Conservation (phyloP, 2,797 vertebrate species). For the Arctocebus calabarensis region DNA sequence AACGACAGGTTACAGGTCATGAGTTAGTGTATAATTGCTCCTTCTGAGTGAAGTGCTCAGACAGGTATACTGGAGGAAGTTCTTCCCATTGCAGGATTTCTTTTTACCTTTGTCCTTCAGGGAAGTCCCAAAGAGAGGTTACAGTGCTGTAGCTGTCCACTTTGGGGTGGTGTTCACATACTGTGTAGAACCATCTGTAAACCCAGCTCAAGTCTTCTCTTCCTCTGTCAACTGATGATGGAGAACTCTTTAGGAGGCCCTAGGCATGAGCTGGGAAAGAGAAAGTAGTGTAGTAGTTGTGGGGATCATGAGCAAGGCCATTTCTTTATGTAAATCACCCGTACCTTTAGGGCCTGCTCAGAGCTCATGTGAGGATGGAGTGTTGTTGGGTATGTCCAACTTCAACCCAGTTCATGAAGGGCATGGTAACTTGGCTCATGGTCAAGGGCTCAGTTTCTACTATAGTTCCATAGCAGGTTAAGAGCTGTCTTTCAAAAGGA, state of each 20-base stretch:
- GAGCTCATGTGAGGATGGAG: not conserved
- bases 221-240: not conserved
- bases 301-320: not conserved
- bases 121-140: not conserved
- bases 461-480: not conserved
- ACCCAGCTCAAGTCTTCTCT: not conserved
- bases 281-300: not conserved
- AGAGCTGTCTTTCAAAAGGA: not conserved
- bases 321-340: not conserved
- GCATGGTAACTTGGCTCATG: not conserved
- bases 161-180: not conserved
- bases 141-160: not conserved
- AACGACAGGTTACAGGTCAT: not conserved
- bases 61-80: not conserved
- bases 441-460: not conserved
- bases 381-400: not conserved
- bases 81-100: not conserved
- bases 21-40: not conserved
- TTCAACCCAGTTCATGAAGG: not conserved
- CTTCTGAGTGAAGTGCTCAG: not conserved
- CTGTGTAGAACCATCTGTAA: not conserved
- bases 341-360: not conserved
- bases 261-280: not conserved
- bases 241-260: not conserved
- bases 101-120: not conserved